These are phyloP conservation scores for Halcyon senegalensis DNA, from an alignment of 2,113 vertebrate genomes.

Conservation along the genomic window DNA sequence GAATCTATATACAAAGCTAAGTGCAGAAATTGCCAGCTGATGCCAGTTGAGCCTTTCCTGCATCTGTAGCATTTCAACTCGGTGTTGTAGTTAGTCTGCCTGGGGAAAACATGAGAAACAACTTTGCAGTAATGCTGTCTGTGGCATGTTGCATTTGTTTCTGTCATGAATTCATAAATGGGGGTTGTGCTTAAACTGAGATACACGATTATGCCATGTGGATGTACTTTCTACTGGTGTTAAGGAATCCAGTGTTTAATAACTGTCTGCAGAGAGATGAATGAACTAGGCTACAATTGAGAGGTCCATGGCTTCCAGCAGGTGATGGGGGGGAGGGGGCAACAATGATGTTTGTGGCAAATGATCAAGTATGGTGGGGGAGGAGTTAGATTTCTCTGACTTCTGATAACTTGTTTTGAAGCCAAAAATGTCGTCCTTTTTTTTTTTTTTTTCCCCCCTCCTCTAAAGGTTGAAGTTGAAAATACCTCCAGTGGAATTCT, in stretches of 20 bases:
- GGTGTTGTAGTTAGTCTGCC: background rate
- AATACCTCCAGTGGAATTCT: background rate
- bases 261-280: background rate
- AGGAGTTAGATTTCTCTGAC: background rate
- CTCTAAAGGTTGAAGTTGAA: background rate
- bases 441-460: no score
- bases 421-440: background rate
- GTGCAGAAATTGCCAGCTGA: background rate
- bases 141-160: background rate
- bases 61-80: background rate
- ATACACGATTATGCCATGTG: fast-evolving
- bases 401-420: background rate
- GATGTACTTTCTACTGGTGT: background rate
- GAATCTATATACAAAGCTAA: background rate
- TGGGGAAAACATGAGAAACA: background rate
- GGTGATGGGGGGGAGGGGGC: background rate
- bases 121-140: background rate
- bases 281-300: background rate
- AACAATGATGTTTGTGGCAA: background rate
- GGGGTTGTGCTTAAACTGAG: background rate
- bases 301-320: fast-evolving
- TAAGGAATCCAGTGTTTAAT: background rate
- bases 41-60: background rate
- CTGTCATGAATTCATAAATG: background rate
- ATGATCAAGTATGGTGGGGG: background rate